Conservation (phyloP, 2,113 vertebrate genomes). For the Hippocampus guttulatus region DNA sequence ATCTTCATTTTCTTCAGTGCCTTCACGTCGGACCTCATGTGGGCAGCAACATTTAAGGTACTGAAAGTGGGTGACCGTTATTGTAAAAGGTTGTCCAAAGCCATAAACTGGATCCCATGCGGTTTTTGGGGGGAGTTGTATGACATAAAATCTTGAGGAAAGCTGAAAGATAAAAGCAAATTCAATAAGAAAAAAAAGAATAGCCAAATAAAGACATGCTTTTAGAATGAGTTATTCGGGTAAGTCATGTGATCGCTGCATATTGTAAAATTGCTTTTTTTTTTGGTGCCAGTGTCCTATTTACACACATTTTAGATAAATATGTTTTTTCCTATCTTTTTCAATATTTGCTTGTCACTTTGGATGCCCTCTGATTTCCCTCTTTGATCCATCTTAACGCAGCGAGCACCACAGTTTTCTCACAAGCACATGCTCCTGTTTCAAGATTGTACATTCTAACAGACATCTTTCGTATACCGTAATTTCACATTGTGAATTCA, state of each 20-base stretch:
- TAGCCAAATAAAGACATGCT: too few relatives aligned
- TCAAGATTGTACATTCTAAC: constrained; percentile 39
- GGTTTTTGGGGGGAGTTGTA: too few relatives aligned
- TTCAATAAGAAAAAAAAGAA: too few relatives aligned
- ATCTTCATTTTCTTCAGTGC: constrained; percentile 11
- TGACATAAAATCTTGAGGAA: too few relatives aligned
- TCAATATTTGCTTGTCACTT: constrained; percentile 36
- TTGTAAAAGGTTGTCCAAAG: background rate
- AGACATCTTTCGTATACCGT: constrained; percentile 58
- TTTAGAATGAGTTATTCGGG: too few relatives aligned
- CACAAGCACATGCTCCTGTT: constrained; percentile 28
- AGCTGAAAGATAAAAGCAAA: too few relatives aligned
- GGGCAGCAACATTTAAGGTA: background rate
- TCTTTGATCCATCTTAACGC: constrained; percentile 39
- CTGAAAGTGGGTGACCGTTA: background rate
- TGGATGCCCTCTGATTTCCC: constrained; percentile 49
- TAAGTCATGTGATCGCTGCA: background rate
- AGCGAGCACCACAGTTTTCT: constrained; percentile 54
- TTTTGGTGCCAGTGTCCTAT: background rate
- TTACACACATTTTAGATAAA: background rate
- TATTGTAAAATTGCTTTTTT: background rate
- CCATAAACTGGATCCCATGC: background rate
- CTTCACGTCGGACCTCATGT: background rate
- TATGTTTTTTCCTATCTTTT: background rate
- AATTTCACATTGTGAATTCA: constrained; percentile 23